Evolutionary conservation across 2,888 invertebrate species (phyloP).

Genomic region (Acrobeloides nanus): DNA sequence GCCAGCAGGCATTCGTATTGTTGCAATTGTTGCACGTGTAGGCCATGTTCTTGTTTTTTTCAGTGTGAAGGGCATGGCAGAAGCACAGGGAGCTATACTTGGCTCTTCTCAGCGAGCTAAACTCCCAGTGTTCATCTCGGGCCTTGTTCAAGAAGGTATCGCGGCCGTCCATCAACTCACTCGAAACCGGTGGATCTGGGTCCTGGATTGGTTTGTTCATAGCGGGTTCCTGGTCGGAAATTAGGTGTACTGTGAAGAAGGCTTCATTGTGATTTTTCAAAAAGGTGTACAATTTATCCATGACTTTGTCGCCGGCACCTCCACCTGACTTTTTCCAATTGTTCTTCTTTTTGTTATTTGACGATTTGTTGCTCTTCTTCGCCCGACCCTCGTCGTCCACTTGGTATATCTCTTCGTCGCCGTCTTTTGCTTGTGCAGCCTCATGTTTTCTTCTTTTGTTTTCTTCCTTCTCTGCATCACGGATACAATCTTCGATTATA

Average conservation of each 20-base stretch:
- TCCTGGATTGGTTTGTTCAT: slow-evolving; percentile 78
- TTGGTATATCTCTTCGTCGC: slow-evolving; percentile 32
- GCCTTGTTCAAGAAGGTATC: slow-evolving; percentile 97
- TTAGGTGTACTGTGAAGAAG: slow-evolving; percentile 93
- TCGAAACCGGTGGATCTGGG: slow-evolving; percentile 85
- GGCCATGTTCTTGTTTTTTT: slow-evolving; percentile 72
- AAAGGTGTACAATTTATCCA: slow-evolving; percentile 90
- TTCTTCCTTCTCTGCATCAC: slow-evolving; percentile 94
- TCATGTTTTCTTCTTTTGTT: slow-evolving; percentile 67
- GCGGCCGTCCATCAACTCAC: slow-evolving; percentile 98
- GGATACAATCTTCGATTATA: slow-evolving; percentile 95
- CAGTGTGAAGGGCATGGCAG: slow-evolving; percentile 82
- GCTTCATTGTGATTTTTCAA: slow-evolving; percentile 99
- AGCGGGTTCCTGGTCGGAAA: slow-evolving; percentile 22
- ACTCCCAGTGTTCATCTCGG: slow-evolving; percentile 91
- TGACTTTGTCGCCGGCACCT: slow-evolving; percentile 62
- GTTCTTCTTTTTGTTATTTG: slow-evolving; percentile 72
- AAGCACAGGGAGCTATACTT: slow-evolving; percentile 93
- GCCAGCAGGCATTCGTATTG: slow-evolving; percentile 86
- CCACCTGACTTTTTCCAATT: slow-evolving; percentile 76
- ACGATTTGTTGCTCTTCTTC: slow-evolving; percentile 30
- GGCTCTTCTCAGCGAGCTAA: slow-evolving; percentile 68
- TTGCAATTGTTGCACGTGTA: slow-evolving; percentile 98
- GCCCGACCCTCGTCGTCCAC: slow-evolving; percentile 20
- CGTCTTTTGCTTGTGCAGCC: slow-evolving; percentile 27